Conservation (phyloP, 1,140 invertebrate species). For the Platyscapa corneri region DNA sequence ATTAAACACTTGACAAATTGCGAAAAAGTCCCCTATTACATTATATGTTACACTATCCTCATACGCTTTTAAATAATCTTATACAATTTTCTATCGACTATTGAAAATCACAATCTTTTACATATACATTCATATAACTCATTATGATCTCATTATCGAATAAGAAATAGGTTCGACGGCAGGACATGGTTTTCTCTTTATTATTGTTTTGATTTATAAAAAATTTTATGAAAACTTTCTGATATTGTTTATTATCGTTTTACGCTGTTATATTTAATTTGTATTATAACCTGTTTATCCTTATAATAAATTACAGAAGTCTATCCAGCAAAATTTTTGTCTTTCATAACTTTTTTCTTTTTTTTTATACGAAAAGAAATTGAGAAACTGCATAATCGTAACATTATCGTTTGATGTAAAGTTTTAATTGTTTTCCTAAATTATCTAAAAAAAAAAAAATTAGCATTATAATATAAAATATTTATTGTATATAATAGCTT, state of each 20-base stretch:
- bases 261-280: not conserved
- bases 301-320: constrained; percentile 30
- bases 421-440: not conserved
- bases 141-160: constrained; percentile 43
- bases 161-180: constrained; percentile 42
- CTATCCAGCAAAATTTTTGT: constrained; percentile 3
- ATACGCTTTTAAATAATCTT: constrained; percentile 15
- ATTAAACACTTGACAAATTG: constrained; percentile 58
- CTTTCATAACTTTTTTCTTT: not conserved
- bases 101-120: constrained; percentile 27
- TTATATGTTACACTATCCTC: constrained; percentile 34
- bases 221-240: constrained; percentile 37
- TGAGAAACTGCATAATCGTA: not conserved
- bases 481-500: not conserved
- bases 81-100: constrained; percentile 31
- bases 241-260: constrained; percentile 37
- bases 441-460: not conserved
- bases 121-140: constrained; percentile 25
- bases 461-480: not conserved
- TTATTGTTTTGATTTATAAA: not conserved
- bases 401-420: constrained; percentile 41
- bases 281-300: not conserved
- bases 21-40: constrained; percentile 51
- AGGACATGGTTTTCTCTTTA: constrained; percentile 14
- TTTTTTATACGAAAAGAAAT: constrained; percentile 20